Evolutionary conservation across 2,113 vertebrate species (phyloP).

Genomic region (Crotalus tigris): DNA sequence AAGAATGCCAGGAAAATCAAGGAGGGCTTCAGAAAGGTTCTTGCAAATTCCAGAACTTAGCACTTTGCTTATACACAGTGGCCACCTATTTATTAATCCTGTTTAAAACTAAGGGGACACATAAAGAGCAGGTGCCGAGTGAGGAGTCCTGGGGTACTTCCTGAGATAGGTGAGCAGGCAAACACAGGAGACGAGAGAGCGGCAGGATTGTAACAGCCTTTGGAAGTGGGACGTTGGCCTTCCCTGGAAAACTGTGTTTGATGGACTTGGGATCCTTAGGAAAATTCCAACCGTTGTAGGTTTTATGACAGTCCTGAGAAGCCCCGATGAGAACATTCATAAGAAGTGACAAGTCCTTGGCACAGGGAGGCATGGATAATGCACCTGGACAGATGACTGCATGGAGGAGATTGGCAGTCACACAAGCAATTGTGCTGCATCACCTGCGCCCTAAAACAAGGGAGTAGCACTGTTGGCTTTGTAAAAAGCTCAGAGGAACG

Average conservation of each 20-base stretch:
- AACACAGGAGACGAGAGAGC: not conserved
- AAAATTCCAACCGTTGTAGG: not conserved
- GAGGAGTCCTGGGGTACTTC: not conserved
- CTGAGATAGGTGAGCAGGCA: not conserved
- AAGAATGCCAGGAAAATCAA: not conserved
- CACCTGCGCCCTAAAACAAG: constrained; percentile 1
- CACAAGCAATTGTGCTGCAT: not conserved
- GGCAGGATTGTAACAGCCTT: not conserved
- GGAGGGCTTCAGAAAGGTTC: not conserved
- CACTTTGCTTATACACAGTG: not conserved
- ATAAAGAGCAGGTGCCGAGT: not conserved
- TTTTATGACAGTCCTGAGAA: not conserved
- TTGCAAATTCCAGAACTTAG: not conserved
- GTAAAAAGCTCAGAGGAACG: not conserved
- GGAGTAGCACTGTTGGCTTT: not conserved
- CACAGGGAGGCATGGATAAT: not conserved
- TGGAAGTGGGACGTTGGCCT: not conserved
- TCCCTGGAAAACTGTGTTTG: not conserved
- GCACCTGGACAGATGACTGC: not conserved
- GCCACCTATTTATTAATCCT: not conserved
- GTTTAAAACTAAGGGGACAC: not conserved
- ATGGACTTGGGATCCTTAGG: not conserved
- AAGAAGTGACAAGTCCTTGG: constrained; percentile 22
- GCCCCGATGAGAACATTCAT: not conserved
- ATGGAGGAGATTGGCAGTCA: not conserved